These are phyloP conservation scores for Numenius arquata DNA, from an alignment of 2,113 vertebrate genomes.

Conservation along the genomic window DNA sequence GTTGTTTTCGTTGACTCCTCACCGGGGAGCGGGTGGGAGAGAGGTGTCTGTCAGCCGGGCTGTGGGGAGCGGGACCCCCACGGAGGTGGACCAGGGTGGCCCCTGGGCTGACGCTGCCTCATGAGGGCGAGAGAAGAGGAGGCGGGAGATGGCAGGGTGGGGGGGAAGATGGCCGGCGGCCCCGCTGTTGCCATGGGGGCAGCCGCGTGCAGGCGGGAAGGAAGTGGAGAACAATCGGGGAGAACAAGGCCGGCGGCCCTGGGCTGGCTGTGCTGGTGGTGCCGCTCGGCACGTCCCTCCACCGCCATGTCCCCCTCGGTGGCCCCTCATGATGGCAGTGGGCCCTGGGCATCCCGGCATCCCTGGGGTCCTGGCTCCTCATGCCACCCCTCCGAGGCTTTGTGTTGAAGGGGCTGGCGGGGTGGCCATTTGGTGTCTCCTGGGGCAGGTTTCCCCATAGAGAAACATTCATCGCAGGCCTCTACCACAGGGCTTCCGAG, in stretches of 20 bases:
- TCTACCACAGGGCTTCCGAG: neutral
- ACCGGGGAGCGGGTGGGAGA: neutral
- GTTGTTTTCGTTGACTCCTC: neutral
- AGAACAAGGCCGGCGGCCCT: neutral
- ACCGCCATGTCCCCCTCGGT: rapidly evolving
- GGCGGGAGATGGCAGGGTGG: neutral
- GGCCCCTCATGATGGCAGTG: rapidly evolving
- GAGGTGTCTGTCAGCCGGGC: neutral
- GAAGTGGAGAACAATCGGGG: constrained; percentile 65
- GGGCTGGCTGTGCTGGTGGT: neutral
- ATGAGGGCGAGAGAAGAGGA: rapidly evolving
- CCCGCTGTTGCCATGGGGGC: constrained; percentile 23
- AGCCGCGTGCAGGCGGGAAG: constrained; percentile 29
- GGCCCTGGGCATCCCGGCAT: neutral
- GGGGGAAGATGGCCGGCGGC: neutral
- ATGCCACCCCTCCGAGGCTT: rapidly evolving
- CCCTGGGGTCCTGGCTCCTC: neutral
- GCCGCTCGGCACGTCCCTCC: neutral
- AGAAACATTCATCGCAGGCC: neutral
- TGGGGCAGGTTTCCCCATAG: neutral
- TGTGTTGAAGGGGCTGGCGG: neutral
- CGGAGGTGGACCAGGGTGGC: rapidly evolving
- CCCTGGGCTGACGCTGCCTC: rapidly evolving
- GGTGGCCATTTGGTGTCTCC: neutral
- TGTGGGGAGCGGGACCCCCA: rapidly evolving